phyloP scores from a whole-genome alignment of 2,113 vertebrate species.

The Eudorcas thomsonii region DNA sequence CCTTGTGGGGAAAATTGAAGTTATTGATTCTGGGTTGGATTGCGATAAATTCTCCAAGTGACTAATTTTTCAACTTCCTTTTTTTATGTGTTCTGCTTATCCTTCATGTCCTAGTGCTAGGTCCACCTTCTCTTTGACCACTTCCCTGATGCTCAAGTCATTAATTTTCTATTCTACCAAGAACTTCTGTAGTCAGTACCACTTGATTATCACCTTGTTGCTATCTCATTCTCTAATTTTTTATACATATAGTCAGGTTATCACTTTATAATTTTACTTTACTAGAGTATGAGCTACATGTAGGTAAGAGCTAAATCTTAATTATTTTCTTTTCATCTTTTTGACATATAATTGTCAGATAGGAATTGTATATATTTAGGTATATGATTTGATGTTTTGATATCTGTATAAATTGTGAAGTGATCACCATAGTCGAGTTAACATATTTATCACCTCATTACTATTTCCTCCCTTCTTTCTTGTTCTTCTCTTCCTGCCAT shows the following conservation, averaged over 20 bases:
- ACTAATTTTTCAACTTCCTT: background rate
- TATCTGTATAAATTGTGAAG: background rate
- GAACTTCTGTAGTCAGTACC: background rate
- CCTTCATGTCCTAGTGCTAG: background rate
- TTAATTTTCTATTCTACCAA: background rate
- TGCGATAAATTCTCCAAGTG: background rate
- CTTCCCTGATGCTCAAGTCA: background rate
- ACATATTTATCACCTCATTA: background rate
- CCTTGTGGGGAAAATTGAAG: background rate
- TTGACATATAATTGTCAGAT: background rate
- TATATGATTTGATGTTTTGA: background rate
- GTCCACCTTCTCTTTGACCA: background rate
- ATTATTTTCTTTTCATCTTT: background rate
- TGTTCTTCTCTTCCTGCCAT: background rate
- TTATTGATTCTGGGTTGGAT: background rate
- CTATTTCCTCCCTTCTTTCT: background rate
- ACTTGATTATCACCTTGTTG: background rate
- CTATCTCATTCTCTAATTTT: conserved; percentile 4
- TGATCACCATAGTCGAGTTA: background rate
- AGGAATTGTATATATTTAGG: background rate
- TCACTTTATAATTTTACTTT: conserved; percentile 51
- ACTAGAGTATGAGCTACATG: conserved; percentile 20
- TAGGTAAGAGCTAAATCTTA: conserved; percentile 29
- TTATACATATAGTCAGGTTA: conserved; percentile 22
- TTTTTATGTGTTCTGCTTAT: background rate